Evolutionary conservation across 2,888 invertebrate species (phyloP), one percentile per base, ranked within the genome.

Genomic region (Odontomyia ornata): DNA sequence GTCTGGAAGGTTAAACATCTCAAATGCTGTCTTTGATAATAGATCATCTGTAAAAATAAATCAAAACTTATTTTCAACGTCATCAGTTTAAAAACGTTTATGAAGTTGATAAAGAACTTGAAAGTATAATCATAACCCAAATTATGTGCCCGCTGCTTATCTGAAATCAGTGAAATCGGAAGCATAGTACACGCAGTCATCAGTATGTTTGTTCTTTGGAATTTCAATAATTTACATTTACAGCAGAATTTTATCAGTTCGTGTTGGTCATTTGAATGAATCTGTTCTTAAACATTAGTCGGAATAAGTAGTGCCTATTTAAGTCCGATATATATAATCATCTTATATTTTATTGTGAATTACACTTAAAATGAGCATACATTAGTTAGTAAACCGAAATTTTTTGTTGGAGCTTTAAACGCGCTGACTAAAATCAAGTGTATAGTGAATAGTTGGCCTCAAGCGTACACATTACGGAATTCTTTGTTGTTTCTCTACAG

Each of bases 1-100:
- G 36, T 47, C 60, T 11, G 30, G 30, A 30, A 47, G 60, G 73
- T 73, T 73, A 73, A 13, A 52, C 73, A 25, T 18, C 21, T 71
- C 25, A 27, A 52, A 71, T 9, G 23, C 23, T 25, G 25, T 71
- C 3, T 25, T 57, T 25, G 57, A 73, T 73, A 60, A n/a, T 15
- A 60, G 60, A 73, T 73, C 73, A 36, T 57, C 73, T 73, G 43
- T 23, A 67, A 67, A 67, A 30, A 43, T 43, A 67, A 67, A 73
- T 60, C 57, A 23, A 21, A 60, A 73, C 25, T 60, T 60, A 25
- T 23, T 60, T 3, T 13, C 7, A 23, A 60, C 60, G 60, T 60
- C 60, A 60, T 23, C 67, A 23, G 23, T 3, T 43, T 36, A 9
- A 43, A n/a, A 43, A n/a, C 43, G 36, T 18, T 18, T 21, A 36